Base-by-base conservation (phyloP, 2,888 invertebrate genomes). In the Deilephila porcellus region DNA sequence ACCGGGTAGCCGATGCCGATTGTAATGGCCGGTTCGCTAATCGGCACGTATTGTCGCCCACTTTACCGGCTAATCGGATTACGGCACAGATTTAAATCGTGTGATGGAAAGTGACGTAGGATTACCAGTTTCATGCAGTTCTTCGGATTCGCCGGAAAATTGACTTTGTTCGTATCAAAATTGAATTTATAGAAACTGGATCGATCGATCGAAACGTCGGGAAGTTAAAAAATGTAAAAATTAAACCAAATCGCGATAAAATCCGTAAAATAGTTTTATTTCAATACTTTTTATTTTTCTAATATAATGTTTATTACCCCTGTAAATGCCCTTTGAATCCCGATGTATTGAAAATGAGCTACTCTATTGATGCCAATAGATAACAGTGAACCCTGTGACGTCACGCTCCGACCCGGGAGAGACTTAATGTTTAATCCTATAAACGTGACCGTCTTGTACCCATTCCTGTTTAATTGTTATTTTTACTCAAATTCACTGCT, bases 1-100 rank as follows among this genome's bases (percentile, higher is more conserved):
- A 75, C 76, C 76, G 74, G 77, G 74, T 75, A 76, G 75, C 77
- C 76, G 76, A 76, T 78, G 76, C 78, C 78, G 77, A 73, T 67
- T 70, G 75, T 78, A 75, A 77, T 75, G 56, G 71, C 62, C 76
- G 67, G 73, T 70, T 60, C 71, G 74, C 75, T 83, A 83, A 83
- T 83, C 79, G 78, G 71, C 73, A 80, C 74, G 81, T 83, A 85
- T 86, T 84, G 84, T 78, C 84, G 83, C 83, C 78, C 83, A 79
- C 78, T 83, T 82, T 73, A 75, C 82, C 80, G 79, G 82, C 75
- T 86, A 86, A 88, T 86, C 85, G 85, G 85, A 86, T 88, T 83
- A 76, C 75, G 76, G 80, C 60, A 60, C 20, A 60, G 60, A 59
- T 73, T 56, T 37, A 59, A 71, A 56, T 70, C 29, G 53, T 70